phyloP scores from a whole-genome alignment of 1,140 invertebrate species.

The Agrilus planipennis region DNA sequence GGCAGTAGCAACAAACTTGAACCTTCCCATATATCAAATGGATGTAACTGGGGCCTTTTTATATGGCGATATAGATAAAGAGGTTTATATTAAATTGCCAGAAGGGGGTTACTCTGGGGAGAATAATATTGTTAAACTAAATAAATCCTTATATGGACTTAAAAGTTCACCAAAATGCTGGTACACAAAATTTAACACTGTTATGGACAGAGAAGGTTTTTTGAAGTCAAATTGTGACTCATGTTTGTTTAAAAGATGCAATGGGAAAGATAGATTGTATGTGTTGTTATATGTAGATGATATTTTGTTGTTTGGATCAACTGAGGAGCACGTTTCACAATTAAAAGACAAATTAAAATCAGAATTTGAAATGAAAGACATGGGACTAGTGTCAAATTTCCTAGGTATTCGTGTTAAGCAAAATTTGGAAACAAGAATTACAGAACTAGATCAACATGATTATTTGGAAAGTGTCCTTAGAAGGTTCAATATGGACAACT shows the following conservation, averaged over 20 bases:
- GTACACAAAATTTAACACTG: conserved; percentile 13
- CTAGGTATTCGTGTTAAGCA: conserved; percentile 6
- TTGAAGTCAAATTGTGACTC: conserved; percentile 6
- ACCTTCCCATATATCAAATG: conserved; percentile 24
- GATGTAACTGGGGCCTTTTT: conserved; percentile 35
- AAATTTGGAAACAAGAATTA: conserved; percentile 2
- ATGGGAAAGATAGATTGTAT: conserved; percentile 7
- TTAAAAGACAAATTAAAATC: conserved; percentile 1
- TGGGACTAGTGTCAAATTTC: conserved; percentile 7
- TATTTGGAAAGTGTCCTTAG: conserved; percentile 8
- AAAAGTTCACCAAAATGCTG: conserved; percentile 14
- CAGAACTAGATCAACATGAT: neutral
- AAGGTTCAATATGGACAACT: conserved; percentile 7
- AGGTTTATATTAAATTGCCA: conserved; percentile 3
- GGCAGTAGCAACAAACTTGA: conserved; percentile 7
- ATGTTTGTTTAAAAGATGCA: conserved; percentile 9
- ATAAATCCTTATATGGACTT: conserved; percentile 9
- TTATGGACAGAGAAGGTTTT: conserved; percentile 10
- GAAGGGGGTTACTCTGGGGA: neutral
- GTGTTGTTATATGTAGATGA: conserved; percentile 16
- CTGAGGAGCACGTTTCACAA: conserved; percentile 1
- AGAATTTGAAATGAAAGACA: conserved; percentile 11
- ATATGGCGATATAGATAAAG: conserved; percentile 27
- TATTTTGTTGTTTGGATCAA: conserved; percentile 7
- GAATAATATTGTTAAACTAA: conserved; percentile 17